Evolutionary conservation across 2,888 invertebrate species (phyloP).

Genomic region (Protonemura montana): DNA sequence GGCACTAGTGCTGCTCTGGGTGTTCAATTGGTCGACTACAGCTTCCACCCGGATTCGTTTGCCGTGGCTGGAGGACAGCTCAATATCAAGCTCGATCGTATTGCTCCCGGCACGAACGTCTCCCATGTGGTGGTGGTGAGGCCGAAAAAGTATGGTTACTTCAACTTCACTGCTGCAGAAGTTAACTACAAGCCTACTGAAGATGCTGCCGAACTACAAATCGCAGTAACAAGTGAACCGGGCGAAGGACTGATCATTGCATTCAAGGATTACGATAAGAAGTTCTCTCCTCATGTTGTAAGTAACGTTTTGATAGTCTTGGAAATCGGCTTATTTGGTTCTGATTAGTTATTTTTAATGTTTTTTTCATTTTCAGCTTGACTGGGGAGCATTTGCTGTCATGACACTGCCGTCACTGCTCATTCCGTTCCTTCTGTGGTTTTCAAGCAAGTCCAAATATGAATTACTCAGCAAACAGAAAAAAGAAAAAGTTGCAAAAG

Average conservation of each 20-base stretch:
- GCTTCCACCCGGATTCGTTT: constrained; percentile 93
- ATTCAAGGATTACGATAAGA: constrained; percentile 91
- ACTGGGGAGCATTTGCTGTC: constrained; percentile 96
- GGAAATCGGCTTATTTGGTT: neutral
- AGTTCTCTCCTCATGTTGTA: constrained; percentile 94
- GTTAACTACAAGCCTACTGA: constrained; percentile 87
- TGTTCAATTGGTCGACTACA: constrained; percentile 87
- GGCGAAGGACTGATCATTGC: constrained; percentile 95
- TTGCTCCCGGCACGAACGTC: constrained; percentile 92
- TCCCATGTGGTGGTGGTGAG: constrained; percentile 92
- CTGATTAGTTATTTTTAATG: neutral
- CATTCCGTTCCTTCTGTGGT: constrained; percentile 95
- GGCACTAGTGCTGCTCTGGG: constrained; percentile 90
- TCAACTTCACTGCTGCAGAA: constrained; percentile 96
- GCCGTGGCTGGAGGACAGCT: constrained; percentile 87
- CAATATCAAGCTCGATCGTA: constrained; percentile 82
- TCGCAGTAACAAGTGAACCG: constrained; percentile 83
- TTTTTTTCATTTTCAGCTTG: constrained; percentile 64
- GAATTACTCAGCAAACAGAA: constrained; percentile 77
- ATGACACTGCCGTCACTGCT: constrained; percentile 95
- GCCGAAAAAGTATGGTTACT: constrained; percentile 90
- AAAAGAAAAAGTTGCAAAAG: constrained; percentile 59
- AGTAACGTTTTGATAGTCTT: constrained; percentile 52
- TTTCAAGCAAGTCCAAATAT: constrained; percentile 93
- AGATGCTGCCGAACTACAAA: constrained; percentile 78